A percentile compares a stretch with the other conserved stretches of the same genome.
Evolutionary conservation across 1,140 invertebrate species (phyloP).

Genomic region (Scaptomyza montana): DNA sequence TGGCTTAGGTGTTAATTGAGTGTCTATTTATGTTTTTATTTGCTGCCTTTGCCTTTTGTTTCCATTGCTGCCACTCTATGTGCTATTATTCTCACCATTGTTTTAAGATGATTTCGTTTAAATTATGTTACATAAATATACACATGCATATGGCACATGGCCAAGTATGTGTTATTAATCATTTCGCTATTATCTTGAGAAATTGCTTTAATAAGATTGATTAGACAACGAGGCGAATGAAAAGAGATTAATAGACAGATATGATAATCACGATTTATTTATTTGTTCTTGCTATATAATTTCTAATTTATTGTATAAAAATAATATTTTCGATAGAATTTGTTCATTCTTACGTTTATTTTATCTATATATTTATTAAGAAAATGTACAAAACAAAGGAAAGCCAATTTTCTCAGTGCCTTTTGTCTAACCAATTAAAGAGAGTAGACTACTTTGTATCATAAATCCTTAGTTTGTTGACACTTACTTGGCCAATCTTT

Average conservation of each 20-base stretch:
- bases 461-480: not conserved
- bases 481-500: not conserved
- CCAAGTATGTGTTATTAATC: constrained; percentile 66
- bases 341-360: too few species aligned
- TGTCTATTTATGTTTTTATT: constrained; percentile 53
- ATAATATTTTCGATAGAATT: too few species aligned
- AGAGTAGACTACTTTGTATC: not conserved
- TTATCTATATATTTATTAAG: too few species aligned
- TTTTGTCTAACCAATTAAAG: not conserved
- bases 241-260: constrained; percentile 28
- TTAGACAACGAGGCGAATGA: constrained; percentile 44
- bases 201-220: constrained; percentile 60
- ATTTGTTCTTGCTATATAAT: not conserved
- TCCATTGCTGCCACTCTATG: not conserved
- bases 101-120: constrained; percentile 46
- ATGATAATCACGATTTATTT: constrained; percentile 58
- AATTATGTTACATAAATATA: constrained; percentile 60
- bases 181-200: constrained; percentile 55
- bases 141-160: constrained; percentile 16
- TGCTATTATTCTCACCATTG: not conserved
- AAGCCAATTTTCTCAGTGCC: not conserved
- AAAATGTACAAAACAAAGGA: too few species aligned
- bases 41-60: constrained; percentile 7
- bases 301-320: too few species aligned
- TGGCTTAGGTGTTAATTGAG: constrained; percentile 79